These are phyloP conservation scores for Notocelia uddmanniana DNA, from an alignment of 2,888 invertebrate genomes.

Conservation along the genomic window DNA sequence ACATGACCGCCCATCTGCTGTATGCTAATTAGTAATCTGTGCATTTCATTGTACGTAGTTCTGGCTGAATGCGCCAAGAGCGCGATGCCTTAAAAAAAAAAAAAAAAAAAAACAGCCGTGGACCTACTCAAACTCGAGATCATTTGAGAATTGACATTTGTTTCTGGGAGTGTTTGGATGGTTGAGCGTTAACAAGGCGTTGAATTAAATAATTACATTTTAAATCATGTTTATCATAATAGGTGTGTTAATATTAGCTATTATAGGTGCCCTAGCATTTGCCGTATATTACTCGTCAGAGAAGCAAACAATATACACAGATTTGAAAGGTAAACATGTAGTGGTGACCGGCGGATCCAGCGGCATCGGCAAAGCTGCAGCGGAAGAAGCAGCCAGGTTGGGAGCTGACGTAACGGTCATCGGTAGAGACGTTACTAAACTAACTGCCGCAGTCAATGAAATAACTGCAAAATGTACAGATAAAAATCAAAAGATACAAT, in stretches of 20 bases:
- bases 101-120: too few relatives aligned
- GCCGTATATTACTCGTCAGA: constrained; percentile 61
- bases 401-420: constrained; percentile 97
- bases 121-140: too few relatives aligned
- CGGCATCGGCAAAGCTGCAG: constrained; percentile 96
- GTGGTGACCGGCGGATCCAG: constrained; percentile 97
- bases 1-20: too few relatives aligned
- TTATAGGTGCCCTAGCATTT: constrained; percentile 53
- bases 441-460: constrained; percentile 88
- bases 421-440: constrained; percentile 91
- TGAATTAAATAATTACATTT: background rate
- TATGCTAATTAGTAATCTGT: too few relatives aligned
- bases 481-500: constrained; percentile 83
- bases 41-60: too few relatives aligned
- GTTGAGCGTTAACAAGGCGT: background rate
- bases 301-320: constrained; percentile 65
- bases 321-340: constrained; percentile 86
- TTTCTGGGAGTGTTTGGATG: too few relatives aligned
- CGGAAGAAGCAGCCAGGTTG: constrained; percentile 89
- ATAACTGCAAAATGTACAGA: constrained; percentile 65
- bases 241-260: constrained; percentile 49
- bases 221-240: constrained; percentile 30
- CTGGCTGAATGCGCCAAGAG: too few relatives aligned
- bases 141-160: too few relatives aligned
- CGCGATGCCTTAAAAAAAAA: too few relatives aligned